Conservation (phyloP, 2,797 vertebrate species). For the Phyllotis vaccarum region DNA sequence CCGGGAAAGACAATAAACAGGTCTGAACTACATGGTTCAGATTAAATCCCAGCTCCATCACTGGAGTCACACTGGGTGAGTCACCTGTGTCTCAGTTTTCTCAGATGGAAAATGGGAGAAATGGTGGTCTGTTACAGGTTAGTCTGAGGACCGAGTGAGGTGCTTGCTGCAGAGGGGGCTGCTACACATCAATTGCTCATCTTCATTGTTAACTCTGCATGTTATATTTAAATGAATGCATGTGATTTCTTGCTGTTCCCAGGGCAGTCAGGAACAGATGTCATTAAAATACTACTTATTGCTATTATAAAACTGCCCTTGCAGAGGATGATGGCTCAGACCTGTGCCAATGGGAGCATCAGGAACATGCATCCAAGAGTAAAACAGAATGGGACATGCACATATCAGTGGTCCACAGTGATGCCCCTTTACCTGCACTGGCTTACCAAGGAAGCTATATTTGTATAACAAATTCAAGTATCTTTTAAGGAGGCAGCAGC, state of each 20-base stretch:
- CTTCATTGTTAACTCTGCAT: neutral
- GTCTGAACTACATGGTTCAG: neutral
- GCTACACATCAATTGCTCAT: neutral
- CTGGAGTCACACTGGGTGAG: neutral
- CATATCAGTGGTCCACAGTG: fast-evolving
- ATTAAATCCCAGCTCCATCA: neutral
- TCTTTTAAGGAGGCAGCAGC: neutral
- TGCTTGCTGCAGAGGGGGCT: neutral
- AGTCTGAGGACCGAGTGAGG: neutral
- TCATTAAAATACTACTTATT: neutral
- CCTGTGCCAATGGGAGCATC: neutral
- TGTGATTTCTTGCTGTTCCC: neutral
- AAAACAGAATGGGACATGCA: neutral
- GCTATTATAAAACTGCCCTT: neutral
- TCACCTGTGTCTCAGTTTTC: neutral
- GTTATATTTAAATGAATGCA: neutral
- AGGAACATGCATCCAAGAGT: neutral
- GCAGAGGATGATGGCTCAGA: neutral
- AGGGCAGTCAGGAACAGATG: neutral
- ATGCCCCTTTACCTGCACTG: fast-evolving
- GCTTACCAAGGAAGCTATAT: neutral
- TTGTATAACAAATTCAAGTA: neutral
- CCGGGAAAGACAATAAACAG: neutral
- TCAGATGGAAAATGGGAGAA: neutral
- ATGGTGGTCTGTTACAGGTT: neutral